phyloP scores from a whole-genome alignment of 2,113 vertebrate species.

The Solea solea region DNA sequence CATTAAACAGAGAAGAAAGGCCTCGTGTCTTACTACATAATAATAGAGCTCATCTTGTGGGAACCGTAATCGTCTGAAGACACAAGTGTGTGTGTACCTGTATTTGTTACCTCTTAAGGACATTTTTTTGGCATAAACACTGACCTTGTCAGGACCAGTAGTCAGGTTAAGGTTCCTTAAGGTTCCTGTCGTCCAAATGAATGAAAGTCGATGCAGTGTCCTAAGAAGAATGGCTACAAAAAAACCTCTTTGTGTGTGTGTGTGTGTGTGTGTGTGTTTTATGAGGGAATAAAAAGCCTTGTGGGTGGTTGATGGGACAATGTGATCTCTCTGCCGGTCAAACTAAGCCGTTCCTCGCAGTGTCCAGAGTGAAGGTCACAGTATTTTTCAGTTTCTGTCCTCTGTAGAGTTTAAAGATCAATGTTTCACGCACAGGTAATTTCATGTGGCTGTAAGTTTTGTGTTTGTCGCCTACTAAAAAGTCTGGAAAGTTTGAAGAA shows the following conservation, averaged over 20 bases:
- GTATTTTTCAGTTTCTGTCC: constrained; percentile 1
- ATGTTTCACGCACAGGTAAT: not conserved
- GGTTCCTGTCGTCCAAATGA: too few species aligned
- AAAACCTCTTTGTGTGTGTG: not conserved
- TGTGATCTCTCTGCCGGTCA: not conserved
- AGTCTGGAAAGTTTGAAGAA: too few species aligned
- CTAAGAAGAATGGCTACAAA: too few species aligned
- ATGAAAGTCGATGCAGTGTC: too few species aligned
- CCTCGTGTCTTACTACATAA: not conserved
- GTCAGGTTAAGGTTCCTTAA: too few species aligned
- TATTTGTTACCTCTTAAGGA: too few species aligned
- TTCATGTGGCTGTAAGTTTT: not conserved
- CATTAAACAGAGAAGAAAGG: constrained; percentile 22
- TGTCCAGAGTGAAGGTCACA: constrained; percentile 1
- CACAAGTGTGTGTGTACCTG: not conserved
- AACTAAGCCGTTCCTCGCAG: not conserved
- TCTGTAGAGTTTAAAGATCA: not conserved
- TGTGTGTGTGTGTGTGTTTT: not conserved
- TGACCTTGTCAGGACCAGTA: too few species aligned
- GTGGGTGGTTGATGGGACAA: not conserved
- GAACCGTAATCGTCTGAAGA: too few species aligned
- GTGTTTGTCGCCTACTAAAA: not conserved
- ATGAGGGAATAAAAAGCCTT: not conserved
- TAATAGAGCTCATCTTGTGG: not conserved
- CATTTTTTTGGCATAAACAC: too few species aligned